Conservation (phyloP, 2,113 vertebrate species). For the Silurus glanis region DNA sequence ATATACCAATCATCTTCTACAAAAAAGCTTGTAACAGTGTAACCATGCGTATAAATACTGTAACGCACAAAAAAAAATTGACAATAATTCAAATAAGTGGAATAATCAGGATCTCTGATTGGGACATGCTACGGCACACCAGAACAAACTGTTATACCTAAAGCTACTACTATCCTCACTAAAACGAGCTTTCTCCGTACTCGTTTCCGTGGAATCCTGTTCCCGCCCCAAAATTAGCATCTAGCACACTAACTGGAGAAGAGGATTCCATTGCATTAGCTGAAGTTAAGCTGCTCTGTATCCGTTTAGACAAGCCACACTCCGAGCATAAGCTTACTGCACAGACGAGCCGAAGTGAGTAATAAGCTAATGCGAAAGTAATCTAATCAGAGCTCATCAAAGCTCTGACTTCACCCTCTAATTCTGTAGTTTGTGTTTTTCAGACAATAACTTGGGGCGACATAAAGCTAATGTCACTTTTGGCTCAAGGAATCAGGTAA, state of each 20-base stretch:
- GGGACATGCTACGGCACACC: neutral
- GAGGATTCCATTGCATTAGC: slow-evolving; percentile 65
- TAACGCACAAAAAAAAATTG: neutral
- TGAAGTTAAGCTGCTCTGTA: slow-evolving; percentile 63
- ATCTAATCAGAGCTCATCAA: slow-evolving; percentile 63
- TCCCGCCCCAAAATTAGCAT: slow-evolving; percentile 62
- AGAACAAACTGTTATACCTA: neutral
- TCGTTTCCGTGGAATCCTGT: slow-evolving; percentile 51
- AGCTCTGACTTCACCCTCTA: slow-evolving; percentile 22
- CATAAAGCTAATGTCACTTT: slow-evolving; percentile 16
- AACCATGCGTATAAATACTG: neutral
- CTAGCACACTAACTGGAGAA: slow-evolving; percentile 37
- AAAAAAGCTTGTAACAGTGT: neutral
- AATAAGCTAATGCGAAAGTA: slow-evolving; percentile 64
- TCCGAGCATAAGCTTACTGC: slow-evolving; percentile 51
- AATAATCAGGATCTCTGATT: neutral
- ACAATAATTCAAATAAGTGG: neutral
- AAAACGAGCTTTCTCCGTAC: slow-evolving; percentile 48
- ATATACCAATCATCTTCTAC: neutral
- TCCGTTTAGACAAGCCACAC: slow-evolving; percentile 69
- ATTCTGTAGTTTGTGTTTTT: slow-evolving; percentile 27
- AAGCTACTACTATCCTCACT: neutral
- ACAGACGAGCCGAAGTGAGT: slow-evolving; percentile 2
- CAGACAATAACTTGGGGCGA: neutral
- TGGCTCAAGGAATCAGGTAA: neutral